Evolutionary conservation across 2,797 vertebrate species (phyloP).

Genomic region (Muscicapa comitata): DNA sequence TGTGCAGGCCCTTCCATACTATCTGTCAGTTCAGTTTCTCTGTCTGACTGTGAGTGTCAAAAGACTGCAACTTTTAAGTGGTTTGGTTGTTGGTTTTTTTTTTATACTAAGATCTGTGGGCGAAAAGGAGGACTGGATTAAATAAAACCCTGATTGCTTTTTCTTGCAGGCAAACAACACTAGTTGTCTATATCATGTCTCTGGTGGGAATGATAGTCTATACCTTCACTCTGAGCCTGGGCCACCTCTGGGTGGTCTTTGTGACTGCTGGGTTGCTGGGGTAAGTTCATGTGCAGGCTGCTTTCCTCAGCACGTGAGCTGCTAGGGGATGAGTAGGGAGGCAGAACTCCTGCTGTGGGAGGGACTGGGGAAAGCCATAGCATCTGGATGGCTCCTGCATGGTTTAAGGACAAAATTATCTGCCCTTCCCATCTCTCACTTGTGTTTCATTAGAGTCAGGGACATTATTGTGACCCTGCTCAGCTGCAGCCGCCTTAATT

Average conservation of each 20-base stretch:
- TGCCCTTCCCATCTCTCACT: neutral
- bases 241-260: slow-evolving; percentile 90
- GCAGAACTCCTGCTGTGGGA: neutral
- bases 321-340: neutral
- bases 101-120: neutral
- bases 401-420: neutral
- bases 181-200: slow-evolving; percentile 85
- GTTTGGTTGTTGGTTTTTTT: too few species aligned
- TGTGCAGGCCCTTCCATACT: neutral
- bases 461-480: neutral
- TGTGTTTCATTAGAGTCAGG: neutral
- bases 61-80: neutral
- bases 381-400: neutral
- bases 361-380: neutral
- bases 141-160: neutral
- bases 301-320: neutral
- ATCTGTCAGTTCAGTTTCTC: neutral
- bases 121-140: neutral
- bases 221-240: slow-evolving; percentile 84
- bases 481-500: neutral
- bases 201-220: slow-evolving; percentile 89
- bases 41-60: neutral
- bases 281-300: slow-evolving; percentile 73
- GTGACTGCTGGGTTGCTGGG: slow-evolving; percentile 86
- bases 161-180: slow-evolving; percentile 84